Conservation (phyloP, 2,888 invertebrate species). For the Sesia apiformis region DNA sequence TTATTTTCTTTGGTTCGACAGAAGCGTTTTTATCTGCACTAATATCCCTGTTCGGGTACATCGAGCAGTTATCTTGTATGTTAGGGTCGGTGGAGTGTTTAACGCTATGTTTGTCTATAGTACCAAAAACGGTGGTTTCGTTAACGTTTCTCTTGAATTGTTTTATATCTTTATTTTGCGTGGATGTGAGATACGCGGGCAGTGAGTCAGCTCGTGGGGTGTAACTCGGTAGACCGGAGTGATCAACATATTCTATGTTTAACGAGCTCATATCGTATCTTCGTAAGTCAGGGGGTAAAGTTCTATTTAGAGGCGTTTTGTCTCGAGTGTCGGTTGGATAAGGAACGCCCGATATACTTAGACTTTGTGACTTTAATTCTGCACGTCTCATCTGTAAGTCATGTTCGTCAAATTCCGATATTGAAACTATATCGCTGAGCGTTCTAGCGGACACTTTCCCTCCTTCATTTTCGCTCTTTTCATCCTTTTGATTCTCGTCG, state of each 20-base stretch:
- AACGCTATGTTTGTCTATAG: constrained; percentile 25
- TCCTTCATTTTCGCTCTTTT: constrained; percentile 51
- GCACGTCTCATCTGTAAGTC: constrained; percentile 72
- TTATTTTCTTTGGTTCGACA: constrained; percentile 63
- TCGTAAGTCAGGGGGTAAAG: constrained; percentile 46
- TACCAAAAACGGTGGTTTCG: constrained; percentile 57
- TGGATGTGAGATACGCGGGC: constrained; percentile 54
- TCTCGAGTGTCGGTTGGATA: constrained; percentile 21
- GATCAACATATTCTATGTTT: constrained; percentile 43
- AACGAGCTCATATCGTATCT: constrained; percentile 53
- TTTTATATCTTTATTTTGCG: constrained; percentile 44
- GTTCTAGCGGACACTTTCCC: constrained; percentile 80
- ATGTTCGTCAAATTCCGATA: constrained; percentile 82
- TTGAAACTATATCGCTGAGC: constrained; percentile 81
- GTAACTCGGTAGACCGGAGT: constrained; percentile 35
- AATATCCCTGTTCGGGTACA: constrained; percentile 62
- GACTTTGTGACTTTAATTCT: constrained; percentile 47
- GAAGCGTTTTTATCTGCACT: constrained; percentile 46
- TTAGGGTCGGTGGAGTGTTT: constrained; percentile 41
- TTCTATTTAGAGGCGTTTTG: constrained; percentile 38
- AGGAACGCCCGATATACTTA: constrained; percentile 31
- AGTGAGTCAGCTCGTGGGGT: constrained; percentile 57
- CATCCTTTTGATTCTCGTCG: constrained; percentile 66
- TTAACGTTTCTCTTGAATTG: constrained; percentile 58
- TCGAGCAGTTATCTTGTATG: constrained; percentile 62